Percentiles rank a stretch among this genome's conserved stretches.
phyloP scores from a whole-genome alignment of 2,113 vertebrate genomes.

The Grantiella picta region DNA sequence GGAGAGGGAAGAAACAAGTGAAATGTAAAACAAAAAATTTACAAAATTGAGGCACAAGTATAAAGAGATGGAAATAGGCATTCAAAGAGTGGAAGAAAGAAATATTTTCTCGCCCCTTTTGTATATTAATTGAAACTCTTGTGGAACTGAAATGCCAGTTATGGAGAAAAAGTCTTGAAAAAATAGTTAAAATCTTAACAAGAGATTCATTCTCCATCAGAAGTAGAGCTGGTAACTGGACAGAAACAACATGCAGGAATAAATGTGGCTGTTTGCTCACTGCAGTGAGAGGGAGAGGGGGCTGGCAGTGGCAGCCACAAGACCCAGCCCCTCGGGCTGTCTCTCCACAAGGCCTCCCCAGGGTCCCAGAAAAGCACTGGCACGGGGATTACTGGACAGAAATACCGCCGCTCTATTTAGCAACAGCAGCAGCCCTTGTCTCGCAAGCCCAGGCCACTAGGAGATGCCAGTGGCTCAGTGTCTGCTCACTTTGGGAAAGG shows the following conservation, averaged over 20 bases:
- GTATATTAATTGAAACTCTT: background rate
- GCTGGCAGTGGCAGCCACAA: background rate
- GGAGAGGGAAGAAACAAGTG: background rate
- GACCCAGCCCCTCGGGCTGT: background rate
- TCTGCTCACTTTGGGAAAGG: background rate
- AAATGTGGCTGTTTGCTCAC: background rate
- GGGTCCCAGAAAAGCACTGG: background rate
- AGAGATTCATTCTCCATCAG: background rate
- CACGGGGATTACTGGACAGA: background rate
- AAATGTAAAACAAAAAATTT: background rate
- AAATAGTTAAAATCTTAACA: background rate
- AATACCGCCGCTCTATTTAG: rapidly evolving
- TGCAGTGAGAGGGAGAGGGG: background rate
- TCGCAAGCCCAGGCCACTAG: background rate
- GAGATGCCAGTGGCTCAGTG: background rate
- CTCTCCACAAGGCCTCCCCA: background rate
- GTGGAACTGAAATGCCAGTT: background rate
- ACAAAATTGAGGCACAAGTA: background rate
- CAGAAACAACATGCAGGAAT: rapidly evolving
- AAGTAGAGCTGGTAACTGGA: background rate
- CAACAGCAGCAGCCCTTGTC: background rate
- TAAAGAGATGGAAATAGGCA: background rate
- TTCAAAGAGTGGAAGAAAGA: background rate
- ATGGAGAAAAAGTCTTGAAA: background rate
- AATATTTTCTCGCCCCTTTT: background rate